Evolutionary conservation across 2,113 vertebrate genomes (phyloP).

Genomic region (Sclerurus mexicanus): DNA sequence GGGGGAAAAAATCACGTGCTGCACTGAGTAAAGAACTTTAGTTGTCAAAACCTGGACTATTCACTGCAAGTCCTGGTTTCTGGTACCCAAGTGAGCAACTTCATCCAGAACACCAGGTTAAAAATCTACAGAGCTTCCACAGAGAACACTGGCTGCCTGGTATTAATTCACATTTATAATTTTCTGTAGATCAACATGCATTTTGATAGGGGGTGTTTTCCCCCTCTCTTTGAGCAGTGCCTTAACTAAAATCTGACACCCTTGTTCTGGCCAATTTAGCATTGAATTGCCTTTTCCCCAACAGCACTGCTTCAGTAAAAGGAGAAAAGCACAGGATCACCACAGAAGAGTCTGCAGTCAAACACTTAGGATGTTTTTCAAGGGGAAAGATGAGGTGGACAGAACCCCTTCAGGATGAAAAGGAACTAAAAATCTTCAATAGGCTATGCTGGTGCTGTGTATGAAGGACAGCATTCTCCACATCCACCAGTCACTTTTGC

Average conservation of each 20-base stretch:
- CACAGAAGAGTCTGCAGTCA: not conserved
- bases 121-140: not conserved
- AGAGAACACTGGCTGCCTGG: not conserved
- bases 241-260: not conserved
- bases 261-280: not conserved
- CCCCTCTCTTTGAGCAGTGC: not conserved
- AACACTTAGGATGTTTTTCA: not conserved
- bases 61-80: not conserved
- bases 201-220: not conserved
- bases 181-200: not conserved
- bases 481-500: not conserved
- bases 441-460: not conserved
- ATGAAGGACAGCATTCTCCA: not conserved
- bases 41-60: not conserved
- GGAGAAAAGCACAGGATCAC: fast-evolving
- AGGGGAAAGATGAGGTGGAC: not conserved
- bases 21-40: not conserved
- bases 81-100: not conserved
- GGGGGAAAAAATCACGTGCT: not conserved
- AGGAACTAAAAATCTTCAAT: not conserved
- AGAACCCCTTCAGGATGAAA: not conserved
- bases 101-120: not conserved
- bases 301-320: not conserved
- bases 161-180: not conserved
- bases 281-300: not conserved